phyloP scores from a whole-genome alignment of 1,140 invertebrate genomes.

The Atta cephalotes region DNA sequence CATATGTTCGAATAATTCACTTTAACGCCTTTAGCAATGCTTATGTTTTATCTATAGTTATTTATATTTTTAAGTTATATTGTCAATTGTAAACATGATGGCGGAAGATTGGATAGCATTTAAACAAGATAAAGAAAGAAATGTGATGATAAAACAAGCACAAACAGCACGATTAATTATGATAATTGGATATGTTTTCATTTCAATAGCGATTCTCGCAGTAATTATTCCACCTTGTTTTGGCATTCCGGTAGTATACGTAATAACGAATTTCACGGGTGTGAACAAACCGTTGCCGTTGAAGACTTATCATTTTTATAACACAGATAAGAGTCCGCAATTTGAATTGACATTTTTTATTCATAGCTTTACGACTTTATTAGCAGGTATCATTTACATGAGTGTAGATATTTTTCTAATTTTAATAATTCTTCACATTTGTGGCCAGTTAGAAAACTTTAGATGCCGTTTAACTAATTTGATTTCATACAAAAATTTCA shows the following conservation, averaged over 20 bases:
- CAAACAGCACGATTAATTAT: neutral
- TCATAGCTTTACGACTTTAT: neutral
- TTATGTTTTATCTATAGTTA: neutral
- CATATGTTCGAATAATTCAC: neutral
- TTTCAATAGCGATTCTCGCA: too few species aligned
- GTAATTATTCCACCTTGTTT: neutral
- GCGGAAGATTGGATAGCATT: conserved; percentile 55
- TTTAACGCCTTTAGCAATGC: neutral
- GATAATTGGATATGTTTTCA: neutral
- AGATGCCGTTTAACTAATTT: conserved; percentile 9
- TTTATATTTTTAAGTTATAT: conserved; percentile 5
- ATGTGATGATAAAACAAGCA: conserved; percentile 25
- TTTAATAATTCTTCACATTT: conserved; percentile 27
- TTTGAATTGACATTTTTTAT: conserved; percentile 22
- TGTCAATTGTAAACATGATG: conserved; percentile 44
- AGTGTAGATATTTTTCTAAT: conserved; percentile 29
- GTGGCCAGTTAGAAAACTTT: conserved; percentile 46
- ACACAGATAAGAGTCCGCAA: conserved; percentile 42
- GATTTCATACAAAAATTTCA: neutral
- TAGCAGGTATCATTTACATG: neutral
- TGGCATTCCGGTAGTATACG: neutral
- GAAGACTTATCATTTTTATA: neutral
- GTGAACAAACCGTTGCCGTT: conserved; percentile 1
- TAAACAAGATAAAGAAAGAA: neutral
- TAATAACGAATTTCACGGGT: neutral